Base-by-base conservation (phyloP, 2,797 vertebrate genomes). In the Anguilla megastoma region DNA sequence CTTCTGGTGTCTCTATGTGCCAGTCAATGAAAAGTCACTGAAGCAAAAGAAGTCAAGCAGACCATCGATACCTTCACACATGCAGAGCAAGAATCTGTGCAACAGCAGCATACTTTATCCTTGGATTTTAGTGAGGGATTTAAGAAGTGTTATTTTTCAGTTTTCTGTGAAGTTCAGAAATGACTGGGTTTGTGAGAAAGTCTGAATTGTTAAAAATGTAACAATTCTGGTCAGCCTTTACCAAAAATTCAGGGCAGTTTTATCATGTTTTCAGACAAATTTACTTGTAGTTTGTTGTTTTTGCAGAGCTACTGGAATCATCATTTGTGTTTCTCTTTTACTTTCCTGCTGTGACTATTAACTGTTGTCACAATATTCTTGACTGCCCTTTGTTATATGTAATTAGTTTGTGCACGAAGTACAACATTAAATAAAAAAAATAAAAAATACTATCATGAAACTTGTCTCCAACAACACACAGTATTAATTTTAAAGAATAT, bases 401-500 rank as follows among this genome's bases (percentile, higher is more conserved):
- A 58, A 58, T 58, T 58, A 58, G 56, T 58, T 58, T 58, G 56
- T 16, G 14, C 56, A 4, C 16, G 16, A 16, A 58, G 50, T 58
- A 58, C 56, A 58, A 18, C 14, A 18, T 58, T 16, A 58, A 3
- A 45, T 45, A 5, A 45, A 45, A 54, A 54, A 18, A 58, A 16
- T 3, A 21, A 58, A 58, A 21, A 3, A 16, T 16, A 18, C 14
- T 58, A 16, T 58, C 14, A 58, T 58, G 14, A 58, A 58, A 16
- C 56, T 14, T 58, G 14, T 58, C 56, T 18, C 56, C 14, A 58
- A 58, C 14, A 58, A 18, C 95, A 95, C 95, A 95, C 97, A 96
- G 97, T 97, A 96, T 97, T 79, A 83, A 83, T 85, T 89, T 74
- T 48, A 89, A 27, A 54, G 48, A 85, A 76, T 76, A 60, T 87